Evolutionary conservation across 2,797 vertebrate genomes (phyloP), one percentile per base, ranked within the genome.

Genomic region (Microtus californicus): DNA sequence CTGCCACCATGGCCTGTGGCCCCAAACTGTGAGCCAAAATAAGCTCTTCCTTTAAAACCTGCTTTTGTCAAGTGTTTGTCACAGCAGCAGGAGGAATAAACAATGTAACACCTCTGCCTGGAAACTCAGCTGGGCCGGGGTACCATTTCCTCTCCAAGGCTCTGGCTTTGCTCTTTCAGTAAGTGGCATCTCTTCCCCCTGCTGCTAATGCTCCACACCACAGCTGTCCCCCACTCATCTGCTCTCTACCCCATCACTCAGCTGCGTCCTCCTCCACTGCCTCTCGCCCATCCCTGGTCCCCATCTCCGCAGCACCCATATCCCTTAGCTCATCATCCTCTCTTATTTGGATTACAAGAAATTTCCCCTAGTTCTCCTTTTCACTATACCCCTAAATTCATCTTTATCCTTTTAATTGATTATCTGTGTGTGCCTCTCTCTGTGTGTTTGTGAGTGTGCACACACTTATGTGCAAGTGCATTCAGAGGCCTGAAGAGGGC

Each of bases 161-260:
- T n/a, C 43, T 77, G 83, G 25, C 67, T 87, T 95, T n/a, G 21
- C 77, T 59, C 34, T 56, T 40, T 78, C 40, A 77, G 31, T 13
- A 48, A 48, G 54, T 12, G 21, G 65, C 48, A 71, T 43, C 45
- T 80, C 76, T 65, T 11, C 17, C 82, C 43, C 19, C 15, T 15
- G 74, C 37, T 54, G 76, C 61, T 77, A 29, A 29, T 21, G 8
- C 59, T 79, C 79, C 79, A 94, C 59, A 78, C 34, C 2, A 1
- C 6, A 77, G 27, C 51, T 37, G 37, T 31, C 73, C 25, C 48
- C 37, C 37, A 71, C 63, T 61, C 34, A 61, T 91, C 69, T 59
- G 27, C 17, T 27, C 34, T 71, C 65, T 0, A 34, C 23, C 31
- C 71, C 61, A 45, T 29, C 59, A 34, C 37, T 23, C 74, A 29